Conservation (phyloP, 2,113 vertebrate genomes). For the Tyrannus savana region DNA sequence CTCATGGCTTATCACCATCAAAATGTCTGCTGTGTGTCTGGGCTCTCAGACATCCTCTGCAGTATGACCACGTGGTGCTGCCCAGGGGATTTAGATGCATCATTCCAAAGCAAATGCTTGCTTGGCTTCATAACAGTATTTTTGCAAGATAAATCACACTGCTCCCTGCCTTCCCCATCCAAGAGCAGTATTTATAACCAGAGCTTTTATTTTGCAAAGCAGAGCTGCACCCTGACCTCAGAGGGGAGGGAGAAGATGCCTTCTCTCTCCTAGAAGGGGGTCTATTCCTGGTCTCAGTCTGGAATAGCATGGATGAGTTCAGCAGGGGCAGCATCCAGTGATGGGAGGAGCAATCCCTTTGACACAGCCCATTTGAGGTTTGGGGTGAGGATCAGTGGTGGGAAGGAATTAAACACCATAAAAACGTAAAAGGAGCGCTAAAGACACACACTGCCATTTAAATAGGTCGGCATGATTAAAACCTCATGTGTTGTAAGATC, state of each 20-base stretch:
- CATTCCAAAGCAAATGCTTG: not conserved
- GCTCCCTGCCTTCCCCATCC: not conserved
- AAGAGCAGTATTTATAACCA: not conserved
- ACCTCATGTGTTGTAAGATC: constrained; percentile 42
- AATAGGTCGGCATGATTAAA: constrained; percentile 46
- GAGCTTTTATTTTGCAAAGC: constrained; percentile 22
- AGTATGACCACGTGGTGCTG: not conserved
- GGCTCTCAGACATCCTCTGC: not conserved
- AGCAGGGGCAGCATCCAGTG: not conserved
- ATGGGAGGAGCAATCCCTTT: not conserved
- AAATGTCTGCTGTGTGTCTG: not conserved
- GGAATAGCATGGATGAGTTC: not conserved
- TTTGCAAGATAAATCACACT: not conserved
- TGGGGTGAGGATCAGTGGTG: not conserved
- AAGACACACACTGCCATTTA: constrained; percentile 28
- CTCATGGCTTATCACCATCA: not conserved
- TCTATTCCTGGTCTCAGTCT: not conserved
- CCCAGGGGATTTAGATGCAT: not conserved
- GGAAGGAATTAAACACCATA: constrained; percentile 47
- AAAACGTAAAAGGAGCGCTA: not conserved
- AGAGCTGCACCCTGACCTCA: not conserved
- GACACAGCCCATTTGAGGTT: constrained; percentile 26
- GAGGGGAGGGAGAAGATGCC: not conserved
- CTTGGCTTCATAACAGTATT: not conserved
- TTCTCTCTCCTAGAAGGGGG: constrained; percentile 1